Conservation (phyloP, 2,797 vertebrate species). For the Gymnodraco acuticeps region DNA sequence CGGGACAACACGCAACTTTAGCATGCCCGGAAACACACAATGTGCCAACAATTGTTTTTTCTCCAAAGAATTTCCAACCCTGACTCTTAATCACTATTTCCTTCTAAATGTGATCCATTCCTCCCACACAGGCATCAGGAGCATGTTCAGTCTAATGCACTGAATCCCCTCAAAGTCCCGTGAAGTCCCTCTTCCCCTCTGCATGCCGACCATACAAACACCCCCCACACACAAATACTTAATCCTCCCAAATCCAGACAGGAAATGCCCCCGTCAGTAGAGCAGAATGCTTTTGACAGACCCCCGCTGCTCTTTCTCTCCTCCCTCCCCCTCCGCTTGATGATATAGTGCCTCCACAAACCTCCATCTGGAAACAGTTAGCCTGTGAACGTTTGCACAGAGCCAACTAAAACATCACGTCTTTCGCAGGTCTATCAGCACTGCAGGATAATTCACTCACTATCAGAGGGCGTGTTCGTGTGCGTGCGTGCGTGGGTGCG, state of each 20-base stretch:
- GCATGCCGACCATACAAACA: constrained; percentile 51
- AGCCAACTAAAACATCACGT: constrained; percentile 68
- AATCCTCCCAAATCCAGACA: constrained; percentile 81
- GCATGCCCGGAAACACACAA: constrained; percentile 4
- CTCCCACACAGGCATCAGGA: constrained; percentile 6
- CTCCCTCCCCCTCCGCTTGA: constrained; percentile 45
- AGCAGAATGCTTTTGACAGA: constrained; percentile 79
- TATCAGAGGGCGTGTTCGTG: constrained; percentile 15
- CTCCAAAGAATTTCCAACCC: background rate
- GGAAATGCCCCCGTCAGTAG: constrained; percentile 79
- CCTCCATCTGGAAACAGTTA: constrained; percentile 80
- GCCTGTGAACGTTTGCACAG: constrained; percentile 63
- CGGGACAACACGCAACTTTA: background rate
- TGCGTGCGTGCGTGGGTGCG: rapidly evolving
- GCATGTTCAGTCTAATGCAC: background rate
- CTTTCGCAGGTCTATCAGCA: constrained; percentile 49
- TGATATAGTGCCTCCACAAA: constrained; percentile 69
- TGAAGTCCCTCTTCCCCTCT: constrained; percentile 41
- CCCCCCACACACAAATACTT: constrained; percentile 63
- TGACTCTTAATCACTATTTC: constrained; percentile 3
- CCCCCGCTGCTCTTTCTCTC: constrained; percentile 55
- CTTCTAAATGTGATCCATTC: background rate
- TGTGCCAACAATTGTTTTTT: background rate
- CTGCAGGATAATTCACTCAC: constrained; percentile 15
- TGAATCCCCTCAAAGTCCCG: constrained; percentile 12